Evolutionary conservation across 64 coral and sea anemone genomes (phyloP), one percentile per base, ranked within the genome.

Genomic region (Dendrophyllia cribrosa): DNA sequence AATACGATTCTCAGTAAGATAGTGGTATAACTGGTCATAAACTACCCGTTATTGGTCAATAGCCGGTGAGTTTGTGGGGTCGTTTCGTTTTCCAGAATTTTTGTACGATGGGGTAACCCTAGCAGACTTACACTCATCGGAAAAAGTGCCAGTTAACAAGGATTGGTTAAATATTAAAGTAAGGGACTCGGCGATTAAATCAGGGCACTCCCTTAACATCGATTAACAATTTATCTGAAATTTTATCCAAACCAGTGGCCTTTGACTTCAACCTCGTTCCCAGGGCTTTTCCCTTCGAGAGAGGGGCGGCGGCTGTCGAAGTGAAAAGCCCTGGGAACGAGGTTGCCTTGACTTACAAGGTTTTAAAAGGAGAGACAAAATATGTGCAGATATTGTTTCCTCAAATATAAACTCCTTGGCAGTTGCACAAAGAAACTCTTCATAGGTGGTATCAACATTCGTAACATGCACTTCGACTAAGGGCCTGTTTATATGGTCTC

Each of bases 101-200:
- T 85, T 67, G 59, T 85, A 85, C 6, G 66, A n/a, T 67, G 43
- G 82, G 19, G 59, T 47, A n/a, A 64, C 82, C 44, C 63, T 67
- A 46, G 82, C 61, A 20, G 20, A 25, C 61, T 85, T 85, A 60
- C 82, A 67, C 8, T 67, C 60, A 23, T 22, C 15, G 12, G 81
- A 59, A 85, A 85, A 85, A 20, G 21, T 12, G 7, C 82, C 59
- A 10, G 58, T 82, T 1, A 13, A 49, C 20, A 79, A 21, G 3
- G 77, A 58, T 45, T 55, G 14, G 50, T 79, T 79, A 20, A 79
- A 79, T 53, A 79, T 21, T 19, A 21, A 53, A 17, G 77, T 62
- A 14, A 76, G 52, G 52, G 71, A 89, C 11, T 75, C 58, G 11
- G 87, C 17, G 53, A 75, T 89, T 43, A 89, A 59, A 88, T 74